Evolutionary conservation across 2,888 invertebrate species (phyloP).

Genomic region (Zele albiditarsus): DNA sequence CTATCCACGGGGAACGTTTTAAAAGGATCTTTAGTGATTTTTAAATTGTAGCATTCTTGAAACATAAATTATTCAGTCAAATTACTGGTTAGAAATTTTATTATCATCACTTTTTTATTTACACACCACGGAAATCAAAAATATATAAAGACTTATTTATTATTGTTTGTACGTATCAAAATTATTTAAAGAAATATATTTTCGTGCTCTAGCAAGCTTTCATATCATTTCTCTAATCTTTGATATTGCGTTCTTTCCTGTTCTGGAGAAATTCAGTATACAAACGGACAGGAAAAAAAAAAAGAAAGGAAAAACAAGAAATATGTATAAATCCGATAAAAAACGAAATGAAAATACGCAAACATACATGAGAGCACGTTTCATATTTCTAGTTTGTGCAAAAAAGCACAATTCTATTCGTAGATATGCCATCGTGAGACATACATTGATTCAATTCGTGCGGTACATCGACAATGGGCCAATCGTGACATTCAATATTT

Average conservation of each 20-base stretch:
- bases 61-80: background rate
- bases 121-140: too few relatives aligned
- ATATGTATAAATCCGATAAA: background rate
- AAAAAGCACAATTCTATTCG: conserved; percentile 32
- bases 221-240: too few relatives aligned
- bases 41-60: background rate
- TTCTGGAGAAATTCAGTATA: too few relatives aligned
- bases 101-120: background rate
- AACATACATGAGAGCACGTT: conserved; percentile 1
- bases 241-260: too few relatives aligned
- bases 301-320: background rate
- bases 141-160: too few relatives aligned
- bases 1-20: background rate
- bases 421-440: conserved; percentile 9
- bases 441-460: conserved; percentile 30
- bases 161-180: too few relatives aligned
- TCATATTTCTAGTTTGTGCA: conserved; percentile 12
- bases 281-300: background rate
- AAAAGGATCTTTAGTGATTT: background rate
- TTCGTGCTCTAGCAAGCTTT: too few relatives aligned
- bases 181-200: too few relatives aligned
- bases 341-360: background rate
- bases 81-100: background rate
- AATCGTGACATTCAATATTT: conserved; percentile 6
- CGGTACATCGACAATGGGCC: conserved; percentile 28